Evolutionary conservation across 2,888 invertebrate genomes (phyloP).

Genomic region (Sialis lutaria): DNA sequence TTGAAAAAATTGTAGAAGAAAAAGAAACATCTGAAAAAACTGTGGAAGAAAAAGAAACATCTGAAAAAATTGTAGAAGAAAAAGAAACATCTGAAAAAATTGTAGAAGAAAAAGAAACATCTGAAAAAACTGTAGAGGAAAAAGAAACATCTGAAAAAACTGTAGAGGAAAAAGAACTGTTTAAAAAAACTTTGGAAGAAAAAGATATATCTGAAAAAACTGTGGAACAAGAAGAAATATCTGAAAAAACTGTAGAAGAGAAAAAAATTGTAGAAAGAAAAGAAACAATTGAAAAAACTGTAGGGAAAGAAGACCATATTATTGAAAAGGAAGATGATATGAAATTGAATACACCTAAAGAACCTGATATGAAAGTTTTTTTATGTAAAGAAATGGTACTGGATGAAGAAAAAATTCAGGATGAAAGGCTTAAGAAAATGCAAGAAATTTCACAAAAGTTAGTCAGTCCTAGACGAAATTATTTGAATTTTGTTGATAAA

Average conservation of each 20-base stretch:
- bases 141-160: slow-evolving; percentile 7
- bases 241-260: background rate
- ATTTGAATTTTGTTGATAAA: slow-evolving; percentile 18
- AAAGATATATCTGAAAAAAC: slow-evolving; percentile 3
- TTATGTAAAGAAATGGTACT: slow-evolving; percentile 21
- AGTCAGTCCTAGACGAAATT: slow-evolving; percentile 15
- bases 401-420: slow-evolving; percentile 28
- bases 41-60: too few species aligned
- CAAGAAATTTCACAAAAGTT: slow-evolving; percentile 23
- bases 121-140: background rate
- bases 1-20: slow-evolving; percentile 2
- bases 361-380: slow-evolving; percentile 5
- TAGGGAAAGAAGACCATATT: background rate
- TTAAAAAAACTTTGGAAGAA: slow-evolving; percentile 7
- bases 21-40: slow-evolving; percentile 7
- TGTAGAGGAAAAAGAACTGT: slow-evolving; percentile 5
- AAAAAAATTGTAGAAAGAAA: slow-evolving; percentile 6
- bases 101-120: background rate
- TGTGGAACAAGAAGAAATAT: background rate
- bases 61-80: too few species aligned
- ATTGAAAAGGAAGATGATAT: background rate
- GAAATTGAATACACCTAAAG: background rate
- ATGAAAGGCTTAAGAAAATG: slow-evolving; percentile 30
- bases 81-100: too few species aligned
- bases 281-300: background rate